Base-by-base conservation (phyloP, 2,888 invertebrate species). In the Diplolepis rosae region DNA sequence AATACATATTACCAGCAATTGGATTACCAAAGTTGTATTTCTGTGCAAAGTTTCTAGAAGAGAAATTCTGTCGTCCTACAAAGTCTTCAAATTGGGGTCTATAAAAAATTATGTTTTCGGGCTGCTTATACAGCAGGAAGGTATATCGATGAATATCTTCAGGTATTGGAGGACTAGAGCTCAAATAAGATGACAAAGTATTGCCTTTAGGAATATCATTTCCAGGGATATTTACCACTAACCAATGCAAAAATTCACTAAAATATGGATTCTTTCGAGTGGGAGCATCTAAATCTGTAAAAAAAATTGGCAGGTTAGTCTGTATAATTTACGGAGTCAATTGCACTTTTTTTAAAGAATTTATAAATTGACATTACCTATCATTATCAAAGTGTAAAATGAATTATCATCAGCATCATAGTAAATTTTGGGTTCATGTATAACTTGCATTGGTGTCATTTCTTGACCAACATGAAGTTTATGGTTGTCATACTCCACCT, bases 191-290 rank as follows among this genome's bases (percentile, higher is more conserved):
- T 0, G 95, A 92, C 0, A 97, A 90, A 0, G 91, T 91, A 68
- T 96, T 94, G 5, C 98, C 98, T 3, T 91, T 90, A 0, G 86
- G 82, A 1, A 97, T 85, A 78, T 95, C 90, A 77, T 85, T 89
- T 11, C 94, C 96, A n/a, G 94, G 94, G 78, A 98, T 94, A 86
- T 97, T 97, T 27, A 92, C 94, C 0, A 98, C 94, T 3, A 97
- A 88, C 97, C 97, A 98, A 89, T 98, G 97, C 83, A 95, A 94
- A 93, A 95, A 96, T 89, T 98, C 97, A 39, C 96, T 92, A 87
- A 91, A 93, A 75, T 90, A 94, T 0, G 96, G 96, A 7, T 94
- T 92, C 15, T 90, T 86, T 35, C 97, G 93, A 77, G 94, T 94
- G 0, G 97, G 97, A 6, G 97, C 97, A 90, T 98, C 98, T 0